Percentiles rank a stretch among this genome's conserved stretches.
Conservation (phyloP, 1,140 invertebrate genomes). For the Zaprionus inermis region DNA sequence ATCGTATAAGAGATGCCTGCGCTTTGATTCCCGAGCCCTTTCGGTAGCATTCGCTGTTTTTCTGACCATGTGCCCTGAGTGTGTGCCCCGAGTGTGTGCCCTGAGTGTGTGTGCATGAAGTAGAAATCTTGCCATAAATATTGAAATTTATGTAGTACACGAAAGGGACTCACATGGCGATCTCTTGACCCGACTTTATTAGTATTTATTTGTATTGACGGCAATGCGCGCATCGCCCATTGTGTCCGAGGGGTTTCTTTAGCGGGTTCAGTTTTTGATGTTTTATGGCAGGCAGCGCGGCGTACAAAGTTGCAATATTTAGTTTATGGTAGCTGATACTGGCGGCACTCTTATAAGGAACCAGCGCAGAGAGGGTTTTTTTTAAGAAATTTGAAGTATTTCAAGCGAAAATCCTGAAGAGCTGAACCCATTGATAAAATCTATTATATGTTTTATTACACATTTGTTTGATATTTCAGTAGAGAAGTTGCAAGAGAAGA, state of each 20-base stretch:
- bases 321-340: slow-evolving; percentile 11
- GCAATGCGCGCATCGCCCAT: slow-evolving; percentile 20
- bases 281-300: slow-evolving; percentile 42
- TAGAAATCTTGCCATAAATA: slow-evolving; percentile 70
- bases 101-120: slow-evolving; percentile 32
- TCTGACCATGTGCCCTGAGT: slow-evolving; percentile 18
- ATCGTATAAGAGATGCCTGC: slow-evolving; percentile 2
- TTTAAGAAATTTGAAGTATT: background rate
- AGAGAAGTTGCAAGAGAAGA: no score
- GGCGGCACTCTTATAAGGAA: slow-evolving; percentile 16
- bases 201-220: slow-evolving; percentile 73
- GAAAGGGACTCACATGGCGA: slow-evolving; percentile 55
- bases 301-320: slow-evolving; percentile 30
- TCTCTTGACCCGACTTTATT: slow-evolving; percentile 61
- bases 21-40: slow-evolving; percentile 41
- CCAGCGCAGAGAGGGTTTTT: background rate
- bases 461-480: no score
- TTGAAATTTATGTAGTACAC: slow-evolving; percentile 79
- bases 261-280: slow-evolving; percentile 43
- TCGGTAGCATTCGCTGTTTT: slow-evolving; percentile 47
- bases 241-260: slow-evolving; percentile 49
- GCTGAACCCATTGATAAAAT: background rate
- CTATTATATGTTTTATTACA: background rate
- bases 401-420: background rate
- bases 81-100: slow-evolving; percentile 41